Evolutionary conservation across 2,113 vertebrate species (phyloP), one percentile per base, ranked within the genome.

Genomic region (Speoplatyrhinus poulsoni): DNA sequence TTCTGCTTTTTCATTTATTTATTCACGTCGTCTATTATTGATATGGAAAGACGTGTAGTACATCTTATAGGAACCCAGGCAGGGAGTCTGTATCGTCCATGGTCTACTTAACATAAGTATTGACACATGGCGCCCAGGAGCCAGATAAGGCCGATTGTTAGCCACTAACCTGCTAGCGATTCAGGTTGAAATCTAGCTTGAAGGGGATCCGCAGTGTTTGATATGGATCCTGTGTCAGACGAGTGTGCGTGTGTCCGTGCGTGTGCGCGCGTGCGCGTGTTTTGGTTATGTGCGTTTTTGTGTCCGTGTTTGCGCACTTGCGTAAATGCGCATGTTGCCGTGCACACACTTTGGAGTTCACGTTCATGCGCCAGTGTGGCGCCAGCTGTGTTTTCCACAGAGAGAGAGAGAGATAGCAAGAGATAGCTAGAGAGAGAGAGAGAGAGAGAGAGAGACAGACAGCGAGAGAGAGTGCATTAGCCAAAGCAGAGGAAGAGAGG

Each of bases 141-240:
- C 63, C 17, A 59, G 49, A 69, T 67, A 48, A 63, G 41, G 53
- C 49, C 58, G 8, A 77, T 67, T 81, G 53, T 54, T 41, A 13
- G 56, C 64, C 65, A 15, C 65, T 63, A 41, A 60, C 15, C 64
- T 50, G 54, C 47, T 62, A 16, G 17, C 72, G 60, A 75, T 70
- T 75, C 71, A 66, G 16, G 72, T 67, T 41, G 62, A 59, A 63
- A 73, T 79, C 19, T 71, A 70, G 75, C 59, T 41, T 69, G 50
- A 67, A 52, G 49, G 50, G 68, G 16, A 26, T 26, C 26, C 26
- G 26, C 26, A 26, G 48, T 83, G 70, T 72, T 82, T 65, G 46
- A 26, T 41, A 12, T 62, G 49, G 62, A 66, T 76, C 76, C 60
- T 60, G 68, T 72, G 62, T 46, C 33, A 57, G 69, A 32, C 46